Evolutionary conservation across 2,113 vertebrate genomes (phyloP), one percentile per base, ranked within the genome.

Genomic region (Petrocephalus zakoni): DNA sequence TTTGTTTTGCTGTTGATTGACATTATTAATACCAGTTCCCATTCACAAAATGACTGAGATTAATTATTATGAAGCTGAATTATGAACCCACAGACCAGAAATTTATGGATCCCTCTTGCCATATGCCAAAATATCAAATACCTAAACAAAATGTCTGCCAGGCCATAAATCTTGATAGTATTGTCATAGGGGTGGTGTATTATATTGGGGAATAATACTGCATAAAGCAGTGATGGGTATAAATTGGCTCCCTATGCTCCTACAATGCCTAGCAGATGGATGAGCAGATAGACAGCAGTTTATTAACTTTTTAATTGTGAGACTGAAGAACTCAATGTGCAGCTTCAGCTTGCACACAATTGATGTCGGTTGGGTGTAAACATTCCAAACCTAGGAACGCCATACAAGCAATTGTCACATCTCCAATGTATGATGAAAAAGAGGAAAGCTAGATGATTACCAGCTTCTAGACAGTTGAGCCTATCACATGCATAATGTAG

Each of bases 281-380:
- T 88, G 51, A 72, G 51, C 84, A 55, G 51, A 72, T 78, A 88
- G 88, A 88, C 56, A 85, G 56, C 55, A 49, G 78, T 84, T 64
- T 68, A 85, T 84, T 88, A 61, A 51, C 51, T 55, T 85, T 84
- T n/a, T 81, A 68, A 47, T 85, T 58, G 19, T 85, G 53, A 85
- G 53, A 84, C 15, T 37, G 55, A 53, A 61, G 42, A 22, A 47
- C 53, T 88, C 78, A 29, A 19, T 58, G 19, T 29, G 5, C 42
- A 78, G 29, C 88, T 53, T 42, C 46, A 8, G 53, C 19, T 34
- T 81, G n/a, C 81, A 21, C 64, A 21, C 68, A 56, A 85, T 85
- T 85, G 37, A 85, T 88, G 55, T 15, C 21, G 55, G 53, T 52
- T 25, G n/a, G 29, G 64, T 34, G 21, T 17, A n/a, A 88, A 46